Evolutionary conservation across 2,888 invertebrate species (phyloP).

Genomic region (Mallateleia sp.): DNA sequence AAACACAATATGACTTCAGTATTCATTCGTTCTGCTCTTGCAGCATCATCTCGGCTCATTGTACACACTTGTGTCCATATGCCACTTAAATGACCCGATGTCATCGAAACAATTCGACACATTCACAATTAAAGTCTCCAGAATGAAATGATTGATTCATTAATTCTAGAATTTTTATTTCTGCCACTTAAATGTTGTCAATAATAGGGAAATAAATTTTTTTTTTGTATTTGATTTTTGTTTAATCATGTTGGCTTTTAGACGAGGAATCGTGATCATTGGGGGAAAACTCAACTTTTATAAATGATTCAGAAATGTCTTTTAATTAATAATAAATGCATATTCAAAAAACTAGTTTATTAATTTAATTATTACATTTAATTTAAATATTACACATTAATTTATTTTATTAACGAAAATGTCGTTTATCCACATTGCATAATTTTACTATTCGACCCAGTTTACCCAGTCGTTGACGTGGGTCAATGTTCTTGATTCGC

Average conservation of each 20-base stretch:
- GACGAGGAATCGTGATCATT: background rate
- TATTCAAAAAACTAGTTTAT: too few species aligned
- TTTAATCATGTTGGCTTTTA: background rate
- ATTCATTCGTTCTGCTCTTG: slow-evolving; percentile 82
- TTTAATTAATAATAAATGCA: too few species aligned
- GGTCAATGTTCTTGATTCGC: too few species aligned
- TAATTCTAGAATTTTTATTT: background rate
- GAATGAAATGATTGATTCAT: slow-evolving; percentile 1
- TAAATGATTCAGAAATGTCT: too few species aligned
- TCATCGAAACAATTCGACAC: slow-evolving; percentile 85
- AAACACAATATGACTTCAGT: slow-evolving; percentile 78
- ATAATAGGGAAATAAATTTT: background rate
- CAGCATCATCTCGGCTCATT: slow-evolving; percentile 79
- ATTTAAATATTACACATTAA: too few species aligned
- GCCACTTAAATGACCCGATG: slow-evolving; percentile 84
- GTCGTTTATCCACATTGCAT: too few species aligned
- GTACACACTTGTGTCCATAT: slow-evolving; percentile 80
- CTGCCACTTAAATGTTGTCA: background rate
- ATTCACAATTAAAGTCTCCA: slow-evolving; percentile 47
- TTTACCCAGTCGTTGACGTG: too few species aligned
- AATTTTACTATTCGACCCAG: too few species aligned
- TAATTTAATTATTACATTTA: too few species aligned
- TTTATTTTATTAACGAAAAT: too few species aligned
- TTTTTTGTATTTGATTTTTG: background rate
- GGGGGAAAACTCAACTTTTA: too few species aligned